These are phyloP conservation scores for Ctenopoma multispine DNA, from an alignment of 2,797 vertebrate species.

Conservation along the genomic window DNA sequence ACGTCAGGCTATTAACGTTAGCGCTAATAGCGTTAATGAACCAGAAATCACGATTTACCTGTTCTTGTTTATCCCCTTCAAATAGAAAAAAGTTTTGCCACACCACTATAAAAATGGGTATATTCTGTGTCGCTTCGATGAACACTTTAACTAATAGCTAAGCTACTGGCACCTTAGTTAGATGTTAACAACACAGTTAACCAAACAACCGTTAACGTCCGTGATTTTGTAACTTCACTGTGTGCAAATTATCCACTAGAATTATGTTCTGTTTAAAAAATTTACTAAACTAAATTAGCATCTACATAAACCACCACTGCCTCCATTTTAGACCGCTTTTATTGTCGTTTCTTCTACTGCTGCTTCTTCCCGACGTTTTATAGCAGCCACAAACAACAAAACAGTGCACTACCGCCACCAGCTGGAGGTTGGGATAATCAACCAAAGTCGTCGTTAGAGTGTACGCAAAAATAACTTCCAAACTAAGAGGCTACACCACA, in stretches of 20 bases:
- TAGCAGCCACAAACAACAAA: neutral
- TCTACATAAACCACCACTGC: neutral
- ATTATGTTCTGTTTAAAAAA: fast-evolving
- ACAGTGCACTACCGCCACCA: neutral
- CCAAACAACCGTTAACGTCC: too few species aligned
- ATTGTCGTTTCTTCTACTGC: neutral
- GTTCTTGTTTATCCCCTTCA: neutral
- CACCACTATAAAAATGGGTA: neutral
- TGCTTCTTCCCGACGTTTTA: neutral
- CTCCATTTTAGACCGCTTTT: conserved; percentile 18
- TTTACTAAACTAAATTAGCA: neutral
- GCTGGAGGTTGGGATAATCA: neutral
- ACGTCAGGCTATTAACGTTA: too few species aligned
- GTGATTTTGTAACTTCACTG: too few species aligned
- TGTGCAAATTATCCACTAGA: neutral
- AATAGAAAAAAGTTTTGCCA: fast-evolving
- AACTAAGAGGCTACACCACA: neutral
- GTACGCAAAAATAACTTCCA: neutral
- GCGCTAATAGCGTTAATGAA: too few species aligned
- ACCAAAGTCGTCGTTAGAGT: neutral
- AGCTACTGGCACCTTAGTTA: neutral
- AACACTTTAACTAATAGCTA: neutral
- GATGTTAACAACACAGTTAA: too few species aligned
- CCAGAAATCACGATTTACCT: neutral
- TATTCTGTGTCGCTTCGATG: neutral